Percentiles rank a stretch among this genome's conserved stretches.
phyloP scores from a whole-genome alignment of 2,797 vertebrate species.

The Arrhamphus sclerolepis region DNA sequence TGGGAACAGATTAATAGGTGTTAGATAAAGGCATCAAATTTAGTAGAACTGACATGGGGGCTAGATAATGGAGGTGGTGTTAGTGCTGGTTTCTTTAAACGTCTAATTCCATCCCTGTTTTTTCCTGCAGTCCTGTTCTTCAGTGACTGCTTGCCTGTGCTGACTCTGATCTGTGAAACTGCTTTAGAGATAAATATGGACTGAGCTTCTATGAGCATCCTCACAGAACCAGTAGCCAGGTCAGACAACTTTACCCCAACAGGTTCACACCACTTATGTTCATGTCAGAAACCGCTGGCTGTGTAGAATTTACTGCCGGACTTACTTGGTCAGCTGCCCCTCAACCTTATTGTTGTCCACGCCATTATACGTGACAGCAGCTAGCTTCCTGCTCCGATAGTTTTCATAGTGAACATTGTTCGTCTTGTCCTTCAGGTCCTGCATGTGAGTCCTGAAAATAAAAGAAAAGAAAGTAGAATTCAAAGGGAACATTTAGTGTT shows the following conservation, averaged over 20 bases:
- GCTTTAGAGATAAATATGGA: too few relatives aligned
- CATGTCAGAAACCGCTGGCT: too few relatives aligned
- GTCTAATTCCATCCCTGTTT: too few relatives aligned
- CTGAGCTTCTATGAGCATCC: too few relatives aligned
- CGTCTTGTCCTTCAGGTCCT: slow-evolving; percentile 96
- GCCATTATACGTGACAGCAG: slow-evolving; percentile 93
- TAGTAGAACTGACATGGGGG: slow-evolving; percentile 17
- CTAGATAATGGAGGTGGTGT: slow-evolving; percentile 26
- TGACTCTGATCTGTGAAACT: too few relatives aligned
- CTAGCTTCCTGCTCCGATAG: slow-evolving; percentile 94
- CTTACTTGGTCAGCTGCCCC: slow-evolving; percentile 95
- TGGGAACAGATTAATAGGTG: slow-evolving; percentile 37
- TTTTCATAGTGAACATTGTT: slow-evolving; percentile 98
- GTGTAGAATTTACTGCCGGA: neutral
- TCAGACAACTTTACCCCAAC: too few relatives aligned
- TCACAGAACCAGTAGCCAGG: too few relatives aligned
- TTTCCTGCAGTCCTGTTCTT: too few relatives aligned
- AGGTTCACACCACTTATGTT: too few relatives aligned
- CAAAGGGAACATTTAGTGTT: neutral
- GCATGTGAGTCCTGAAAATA: slow-evolving; percentile 91
- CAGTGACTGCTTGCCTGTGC: too few relatives aligned
- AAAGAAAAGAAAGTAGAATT: neutral
- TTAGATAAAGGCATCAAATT: slow-evolving; percentile 44
- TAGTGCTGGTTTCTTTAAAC: too few relatives aligned
- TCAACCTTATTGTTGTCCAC: slow-evolving; percentile 94